These are phyloP conservation scores for Okapia johnstoni DNA, from an alignment of 2,113 vertebrate species.

Conservation along the genomic window DNA sequence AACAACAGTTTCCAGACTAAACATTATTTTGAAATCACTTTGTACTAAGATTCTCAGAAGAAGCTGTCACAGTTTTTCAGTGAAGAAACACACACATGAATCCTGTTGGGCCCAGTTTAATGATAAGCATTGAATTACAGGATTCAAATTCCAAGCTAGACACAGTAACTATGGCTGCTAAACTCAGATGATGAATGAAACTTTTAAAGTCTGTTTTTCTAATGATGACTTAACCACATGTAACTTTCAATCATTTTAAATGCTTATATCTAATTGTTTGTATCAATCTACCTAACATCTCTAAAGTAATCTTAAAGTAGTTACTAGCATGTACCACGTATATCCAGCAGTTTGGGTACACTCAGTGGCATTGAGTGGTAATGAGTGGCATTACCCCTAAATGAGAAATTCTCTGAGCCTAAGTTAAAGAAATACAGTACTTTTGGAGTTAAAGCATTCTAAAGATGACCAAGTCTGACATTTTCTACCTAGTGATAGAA, in stretches of 20 bases:
- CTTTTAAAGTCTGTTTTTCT: background rate
- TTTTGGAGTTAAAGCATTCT: background rate
- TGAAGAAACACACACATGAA: constrained; percentile 32
- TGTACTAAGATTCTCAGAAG: constrained; percentile 27
- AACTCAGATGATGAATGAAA: background rate
- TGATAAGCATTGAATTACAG: constrained; percentile 30
- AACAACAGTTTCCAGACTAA: constrained; percentile 47
- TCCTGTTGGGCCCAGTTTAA: background rate
- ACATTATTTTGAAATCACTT: constrained; percentile 49
- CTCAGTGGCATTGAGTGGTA: background rate
- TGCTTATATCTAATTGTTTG: background rate
- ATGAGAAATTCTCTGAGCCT: background rate
- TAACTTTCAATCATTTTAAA: constrained; percentile 29
- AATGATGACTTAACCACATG: background rate
- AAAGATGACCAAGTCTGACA: background rate
- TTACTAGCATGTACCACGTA: background rate
- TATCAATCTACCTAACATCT: background rate
- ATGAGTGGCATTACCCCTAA: background rate
- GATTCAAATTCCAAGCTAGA: background rate
- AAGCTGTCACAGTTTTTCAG: background rate
- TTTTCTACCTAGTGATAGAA: background rate
- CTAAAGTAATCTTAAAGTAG: background rate
- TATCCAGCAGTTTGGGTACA: background rate
- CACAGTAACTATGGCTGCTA: background rate
- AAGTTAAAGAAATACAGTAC: background rate